Percentiles rank a stretch among this genome's conserved stretches.
phyloP scores from a whole-genome alignment of 35 echinoderm and acorn worm genomes.

The Apostichopus japonicus region DNA sequence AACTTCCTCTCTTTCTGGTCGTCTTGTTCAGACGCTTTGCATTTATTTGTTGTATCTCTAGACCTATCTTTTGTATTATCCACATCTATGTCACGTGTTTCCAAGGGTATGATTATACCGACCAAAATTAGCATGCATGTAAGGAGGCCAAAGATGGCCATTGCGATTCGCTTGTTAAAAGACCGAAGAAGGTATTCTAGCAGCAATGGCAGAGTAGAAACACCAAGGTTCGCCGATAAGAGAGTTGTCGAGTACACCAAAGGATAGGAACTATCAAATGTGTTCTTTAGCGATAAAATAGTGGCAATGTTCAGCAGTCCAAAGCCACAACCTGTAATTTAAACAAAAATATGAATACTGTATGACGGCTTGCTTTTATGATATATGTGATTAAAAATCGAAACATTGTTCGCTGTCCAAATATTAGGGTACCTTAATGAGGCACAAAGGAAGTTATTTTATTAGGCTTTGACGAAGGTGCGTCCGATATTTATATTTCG shows the following conservation, averaged over 20 bases:
- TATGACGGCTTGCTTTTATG: too few relatives aligned
- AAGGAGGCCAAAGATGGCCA: neutral
- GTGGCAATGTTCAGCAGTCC: slow-evolving; percentile 32
- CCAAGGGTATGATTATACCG: neutral
- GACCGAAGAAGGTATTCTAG: neutral
- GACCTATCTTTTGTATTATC: neutral
- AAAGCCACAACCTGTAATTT: slow-evolving; percentile 30
- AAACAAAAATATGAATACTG: neutral
- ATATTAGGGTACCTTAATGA: neutral
- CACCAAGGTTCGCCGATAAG: neutral
- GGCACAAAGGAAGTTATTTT: too few relatives aligned
- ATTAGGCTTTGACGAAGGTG: too few relatives aligned
- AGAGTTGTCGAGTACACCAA: neutral
- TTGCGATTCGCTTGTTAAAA: neutral
- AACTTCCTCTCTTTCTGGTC: neutral
- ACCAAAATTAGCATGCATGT: neutral
- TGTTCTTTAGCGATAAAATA: slow-evolving; percentile 17
- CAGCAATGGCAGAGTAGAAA: neutral
- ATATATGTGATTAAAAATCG: too few relatives aligned
- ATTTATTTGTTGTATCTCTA: neutral
- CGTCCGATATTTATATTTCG: too few relatives aligned
- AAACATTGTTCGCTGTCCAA: neutral
- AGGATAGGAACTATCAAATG: neutral
- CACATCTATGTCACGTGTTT: neutral
- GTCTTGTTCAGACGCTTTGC: neutral